A percentile compares a stretch with the other conserved stretches of the same genome.
Evolutionary conservation across 2,797 vertebrate genomes (phyloP).

Genomic region (Cyclopterus lumpus): DNA sequence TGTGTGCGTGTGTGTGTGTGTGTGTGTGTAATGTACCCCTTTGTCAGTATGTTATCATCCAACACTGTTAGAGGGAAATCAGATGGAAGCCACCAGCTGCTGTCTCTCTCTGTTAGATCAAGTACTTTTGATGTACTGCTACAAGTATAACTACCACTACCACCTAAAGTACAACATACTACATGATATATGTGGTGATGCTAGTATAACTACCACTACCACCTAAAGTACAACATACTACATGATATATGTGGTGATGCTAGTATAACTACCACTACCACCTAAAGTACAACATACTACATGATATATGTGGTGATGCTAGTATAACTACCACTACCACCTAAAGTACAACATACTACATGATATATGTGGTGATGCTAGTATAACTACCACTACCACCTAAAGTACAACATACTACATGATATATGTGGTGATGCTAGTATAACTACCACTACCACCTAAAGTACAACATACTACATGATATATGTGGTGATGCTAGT

Average conservation of each 20-base stretch:
- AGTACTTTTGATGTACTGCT: background rate
- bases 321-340: background rate
- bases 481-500: too few species aligned
- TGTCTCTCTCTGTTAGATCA: conserved; percentile 1
- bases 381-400: too few species aligned
- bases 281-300: background rate
- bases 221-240: background rate
- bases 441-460: too few species aligned
- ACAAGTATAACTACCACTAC: background rate
- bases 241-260: background rate
- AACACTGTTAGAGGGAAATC: background rate
- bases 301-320: background rate
- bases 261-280: background rate
- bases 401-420: too few species aligned
- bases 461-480: too few species aligned
- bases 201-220: background rate
- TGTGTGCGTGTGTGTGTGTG: too few species aligned
- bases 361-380: background rate
- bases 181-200: background rate
- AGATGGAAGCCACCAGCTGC: background rate
- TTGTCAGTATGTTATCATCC: too few species aligned
- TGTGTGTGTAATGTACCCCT: too few species aligned
- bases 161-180: background rate
- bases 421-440: too few species aligned
- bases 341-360: background rate